Percentiles rank a stretch among this genome's conserved stretches.
Evolutionary conservation across 2,888 invertebrate genomes (phyloP).

Genomic region (Lasioglossum morio): DNA sequence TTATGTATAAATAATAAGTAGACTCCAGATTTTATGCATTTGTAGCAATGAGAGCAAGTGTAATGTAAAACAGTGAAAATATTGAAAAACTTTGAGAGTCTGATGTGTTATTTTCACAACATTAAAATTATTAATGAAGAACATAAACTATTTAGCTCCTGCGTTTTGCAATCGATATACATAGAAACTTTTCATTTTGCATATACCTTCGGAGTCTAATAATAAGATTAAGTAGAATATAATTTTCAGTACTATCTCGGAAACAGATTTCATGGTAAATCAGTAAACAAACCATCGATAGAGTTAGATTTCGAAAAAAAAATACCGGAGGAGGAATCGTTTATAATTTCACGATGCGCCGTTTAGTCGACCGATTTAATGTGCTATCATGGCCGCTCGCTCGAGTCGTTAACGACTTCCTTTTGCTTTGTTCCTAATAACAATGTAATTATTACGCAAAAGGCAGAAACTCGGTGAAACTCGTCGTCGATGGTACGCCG

Average conservation of each 20-base stretch:
- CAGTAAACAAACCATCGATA: not conserved
- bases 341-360: constrained; percentile 25
- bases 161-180: too few relatives aligned
- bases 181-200: too few relatives aligned
- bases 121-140: too few relatives aligned
- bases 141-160: too few relatives aligned
- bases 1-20: not conserved
- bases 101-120: too few relatives aligned
- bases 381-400: constrained; percentile 38
- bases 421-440: constrained; percentile 62
- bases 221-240: not conserved
- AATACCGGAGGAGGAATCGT: not conserved
- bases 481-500: constrained; percentile 39
- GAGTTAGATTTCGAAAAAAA: not conserved
- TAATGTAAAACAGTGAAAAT: too few relatives aligned
- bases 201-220: too few relatives aligned
- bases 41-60: too few relatives aligned
- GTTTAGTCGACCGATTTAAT: constrained; percentile 41
- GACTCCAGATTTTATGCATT: too few relatives aligned
- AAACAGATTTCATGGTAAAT: not conserved
- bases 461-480: constrained; percentile 66
- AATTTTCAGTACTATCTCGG: not conserved
- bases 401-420: constrained; percentile 61
- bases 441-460: constrained; percentile 69
- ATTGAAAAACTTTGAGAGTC: too few relatives aligned